Evolutionary conservation across 2,113 vertebrate species (phyloP).

Genomic region (Pagrus major): DNA sequence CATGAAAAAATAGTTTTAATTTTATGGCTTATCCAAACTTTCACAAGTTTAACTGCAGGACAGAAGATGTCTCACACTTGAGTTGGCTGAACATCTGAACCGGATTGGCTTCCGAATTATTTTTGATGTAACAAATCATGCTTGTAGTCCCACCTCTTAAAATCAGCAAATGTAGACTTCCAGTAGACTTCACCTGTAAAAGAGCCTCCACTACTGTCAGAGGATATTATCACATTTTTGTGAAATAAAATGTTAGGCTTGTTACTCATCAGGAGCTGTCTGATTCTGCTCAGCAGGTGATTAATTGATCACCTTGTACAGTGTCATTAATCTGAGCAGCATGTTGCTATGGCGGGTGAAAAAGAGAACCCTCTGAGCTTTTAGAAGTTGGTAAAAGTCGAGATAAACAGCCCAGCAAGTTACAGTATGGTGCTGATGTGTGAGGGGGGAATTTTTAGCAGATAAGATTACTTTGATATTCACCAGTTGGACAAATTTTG

Average conservation of each 20-base stretch:
- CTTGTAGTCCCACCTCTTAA: no score
- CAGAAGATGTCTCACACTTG: no score
- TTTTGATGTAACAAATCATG: no score
- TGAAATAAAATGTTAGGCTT: conserved; percentile 3
- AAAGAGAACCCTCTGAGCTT: neutral
- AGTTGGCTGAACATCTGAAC: no score
- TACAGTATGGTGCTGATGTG: neutral
- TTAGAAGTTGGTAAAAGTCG: neutral
- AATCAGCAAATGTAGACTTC: no score
- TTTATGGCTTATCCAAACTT: no score
- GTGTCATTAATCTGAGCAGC: conserved; percentile 13
- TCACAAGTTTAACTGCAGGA: no score
- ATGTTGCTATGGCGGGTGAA: neutral
- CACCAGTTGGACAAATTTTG: neutral
- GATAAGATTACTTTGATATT: conserved; percentile 12
- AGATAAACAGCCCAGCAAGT: neutral
- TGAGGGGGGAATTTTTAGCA: neutral
- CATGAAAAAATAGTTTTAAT: no score
- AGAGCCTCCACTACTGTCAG: neutral
- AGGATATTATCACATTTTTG: neutral
- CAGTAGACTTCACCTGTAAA: neutral
- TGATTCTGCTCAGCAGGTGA: conserved; percentile 20
- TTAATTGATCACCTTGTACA: neutral
- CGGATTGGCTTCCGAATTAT: no score
- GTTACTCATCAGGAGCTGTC: neutral